Evolutionary conservation across 2,113 vertebrate genomes (phyloP).

Genomic region (Dicentrarchus labrax): DNA sequence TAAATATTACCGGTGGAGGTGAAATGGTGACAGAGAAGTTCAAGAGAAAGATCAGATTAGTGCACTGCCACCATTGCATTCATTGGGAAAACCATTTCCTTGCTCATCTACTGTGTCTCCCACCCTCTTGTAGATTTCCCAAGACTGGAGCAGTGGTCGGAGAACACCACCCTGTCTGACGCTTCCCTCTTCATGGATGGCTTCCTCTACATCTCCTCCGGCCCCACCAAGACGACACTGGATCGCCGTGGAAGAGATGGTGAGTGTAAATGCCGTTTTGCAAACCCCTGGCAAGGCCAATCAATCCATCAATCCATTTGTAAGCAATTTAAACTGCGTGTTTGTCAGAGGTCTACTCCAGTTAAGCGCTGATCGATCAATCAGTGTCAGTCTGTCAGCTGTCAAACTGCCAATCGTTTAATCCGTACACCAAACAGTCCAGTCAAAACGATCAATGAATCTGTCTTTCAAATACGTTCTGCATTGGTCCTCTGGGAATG

Average conservation of each 20-base stretch:
- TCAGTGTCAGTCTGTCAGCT: slow-evolving; percentile 71
- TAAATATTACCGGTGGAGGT: background rate
- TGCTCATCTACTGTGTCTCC: slow-evolving; percentile 19
- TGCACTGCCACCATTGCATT: background rate
- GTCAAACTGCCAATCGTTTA: slow-evolving; percentile 72
- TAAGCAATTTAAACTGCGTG: slow-evolving; percentile 57
- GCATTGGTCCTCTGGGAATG: slow-evolving; percentile 33
- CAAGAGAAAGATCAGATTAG: background rate
- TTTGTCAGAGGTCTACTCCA: slow-evolving; percentile 68
- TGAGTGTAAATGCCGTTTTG: slow-evolving; percentile 74
- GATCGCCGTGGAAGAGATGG: slow-evolving; percentile 92
- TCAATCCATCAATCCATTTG: slow-evolving; percentile 60
- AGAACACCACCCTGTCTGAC: slow-evolving; percentile 82
- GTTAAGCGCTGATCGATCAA: slow-evolving; percentile 75
- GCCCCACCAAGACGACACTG: slow-evolving; percentile 80
- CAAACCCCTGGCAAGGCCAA: slow-evolving; percentile 25
- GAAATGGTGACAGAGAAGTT: too few relatives aligned
- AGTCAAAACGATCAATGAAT: slow-evolving; percentile 68
- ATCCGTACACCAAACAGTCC: slow-evolving; percentile 66
- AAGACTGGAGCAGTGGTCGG: slow-evolving; percentile 84
- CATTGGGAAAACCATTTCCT: background rate
- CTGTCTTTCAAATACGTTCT: slow-evolving; percentile 58
- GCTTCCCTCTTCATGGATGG: slow-evolving; percentile 90
- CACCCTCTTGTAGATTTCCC: slow-evolving; percentile 87
- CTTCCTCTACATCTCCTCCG: slow-evolving; percentile 91